These are phyloP conservation scores for Drosophila multiciliata DNA, from an alignment of 2,888 invertebrate species.

Conservation along the genomic window DNA sequence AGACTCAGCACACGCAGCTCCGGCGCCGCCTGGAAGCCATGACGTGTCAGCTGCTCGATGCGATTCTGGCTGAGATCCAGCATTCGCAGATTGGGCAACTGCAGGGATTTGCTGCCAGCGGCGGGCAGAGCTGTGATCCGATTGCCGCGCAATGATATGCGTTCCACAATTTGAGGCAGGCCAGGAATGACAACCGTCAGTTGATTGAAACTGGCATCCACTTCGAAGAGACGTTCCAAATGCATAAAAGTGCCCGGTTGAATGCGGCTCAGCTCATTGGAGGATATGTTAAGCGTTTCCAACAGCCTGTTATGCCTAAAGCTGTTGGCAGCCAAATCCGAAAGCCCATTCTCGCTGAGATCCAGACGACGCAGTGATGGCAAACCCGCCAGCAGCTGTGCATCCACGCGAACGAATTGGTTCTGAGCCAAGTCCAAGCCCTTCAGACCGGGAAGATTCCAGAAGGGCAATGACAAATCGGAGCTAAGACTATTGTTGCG, in stretches of 20 bases:
- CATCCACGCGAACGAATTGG: slow-evolving; percentile 89
- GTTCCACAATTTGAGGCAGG: slow-evolving; percentile 91
- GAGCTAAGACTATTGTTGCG: slow-evolving; percentile 93
- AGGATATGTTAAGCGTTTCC: slow-evolving; percentile 92
- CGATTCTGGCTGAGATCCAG: slow-evolving; percentile 91
- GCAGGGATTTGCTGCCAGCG: slow-evolving; percentile 88
- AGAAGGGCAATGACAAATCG: slow-evolving; percentile 90
- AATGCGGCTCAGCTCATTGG: slow-evolving; percentile 89
- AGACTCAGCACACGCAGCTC: slow-evolving; percentile 89
- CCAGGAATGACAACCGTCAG: slow-evolving; percentile 91
- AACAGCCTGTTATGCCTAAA: slow-evolving; percentile 90
- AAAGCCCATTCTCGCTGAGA: slow-evolving; percentile 90
- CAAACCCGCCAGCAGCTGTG: slow-evolving; percentile 90
- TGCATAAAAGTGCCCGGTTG: slow-evolving; percentile 92
- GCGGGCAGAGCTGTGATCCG: slow-evolving; percentile 89
- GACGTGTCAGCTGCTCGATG: slow-evolving; percentile 89
- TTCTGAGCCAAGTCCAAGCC: slow-evolving; percentile 93
- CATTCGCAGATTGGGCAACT: slow-evolving; percentile 90
- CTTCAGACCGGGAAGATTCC: slow-evolving; percentile 93
- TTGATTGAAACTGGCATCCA: slow-evolving; percentile 91
- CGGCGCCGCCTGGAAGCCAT: slow-evolving; percentile 88
- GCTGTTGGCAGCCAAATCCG: slow-evolving; percentile 89
- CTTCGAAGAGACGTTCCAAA: slow-evolving; percentile 90
- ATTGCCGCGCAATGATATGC: slow-evolving; percentile 90
- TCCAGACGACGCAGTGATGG: slow-evolving; percentile 91